Base-by-base conservation (phyloP, 2,888 invertebrate species). In the Ashinkailepas kermadecensis region DNA sequence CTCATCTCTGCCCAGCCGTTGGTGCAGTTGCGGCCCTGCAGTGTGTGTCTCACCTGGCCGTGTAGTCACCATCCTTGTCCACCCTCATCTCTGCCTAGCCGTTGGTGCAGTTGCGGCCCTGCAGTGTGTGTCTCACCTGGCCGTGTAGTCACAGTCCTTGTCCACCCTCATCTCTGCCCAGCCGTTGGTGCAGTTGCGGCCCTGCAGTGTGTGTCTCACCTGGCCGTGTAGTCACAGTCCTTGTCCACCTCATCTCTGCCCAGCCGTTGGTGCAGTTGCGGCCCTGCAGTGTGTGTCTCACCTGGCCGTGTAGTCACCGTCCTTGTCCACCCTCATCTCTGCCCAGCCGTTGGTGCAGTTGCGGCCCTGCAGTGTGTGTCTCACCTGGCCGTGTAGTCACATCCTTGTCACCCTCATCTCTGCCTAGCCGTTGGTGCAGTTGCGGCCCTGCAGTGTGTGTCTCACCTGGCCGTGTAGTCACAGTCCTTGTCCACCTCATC, bases 401-500 rank as follows among this genome's bases (percentile, higher is more conserved):
- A 83, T 84, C 85, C 21, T 82, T 83, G 62, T 85, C 13, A 59
- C 15, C 11, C 59, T 59, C 12, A 59, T 1, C 12, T 59, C 59
- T 1, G 59, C 59, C 59, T 1, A 11, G 12, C 59, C 59, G n/a
- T n/a, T n/a, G n/a, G n/a, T n/a, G n/a, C n/a, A n/a, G n/a, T n/a
- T n/a, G n/a, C n/a, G n/a, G n/a, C n/a, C n/a, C n/a, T n/a, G 74
- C 78, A 39, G 39, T 39, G 39, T 39, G 18, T 7, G n/a, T 82
- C 82, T 83, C 81, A 85, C 85, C 83, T 83, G 56, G 85, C 85
- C 58, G 83, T 85, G 81, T 83, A 85, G 78, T 84, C 84, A 80
- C 82, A 81, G 56, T 84, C 82, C 21, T 81, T 81, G 70, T 82
- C 83, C 25, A 83, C 83, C 84, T 83, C 23, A 83, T 81, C 65